Evolutionary conservation across 1,140 invertebrate genomes (phyloP).

Genomic region (Sycophila sp.): DNA sequence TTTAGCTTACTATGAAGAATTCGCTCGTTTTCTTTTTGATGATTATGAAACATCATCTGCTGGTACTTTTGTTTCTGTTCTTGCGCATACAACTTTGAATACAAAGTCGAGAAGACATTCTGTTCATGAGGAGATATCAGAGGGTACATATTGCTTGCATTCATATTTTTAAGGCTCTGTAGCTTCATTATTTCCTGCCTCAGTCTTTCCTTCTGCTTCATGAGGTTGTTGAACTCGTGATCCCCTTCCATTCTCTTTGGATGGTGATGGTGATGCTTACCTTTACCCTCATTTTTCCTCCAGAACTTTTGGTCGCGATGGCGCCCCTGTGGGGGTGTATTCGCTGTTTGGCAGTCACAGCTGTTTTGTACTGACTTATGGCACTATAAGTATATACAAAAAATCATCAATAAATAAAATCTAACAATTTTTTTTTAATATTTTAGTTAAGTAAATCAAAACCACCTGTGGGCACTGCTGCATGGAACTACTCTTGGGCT

Average conservation of each 20-base stretch:
- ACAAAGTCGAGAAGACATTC: conserved; percentile 64
- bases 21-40: conserved; percentile 73
- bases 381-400: conserved; percentile 7
- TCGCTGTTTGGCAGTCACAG: conserved; percentile 11
- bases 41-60: conserved; percentile 67
- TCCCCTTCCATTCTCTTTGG: conserved; percentile 34
- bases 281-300: conserved; percentile 28
- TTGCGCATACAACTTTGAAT: conserved; percentile 64
- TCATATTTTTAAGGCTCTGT: conserved; percentile 51
- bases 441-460: not conserved
- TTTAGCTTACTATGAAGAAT: conserved; percentile 73
- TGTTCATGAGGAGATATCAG: conserved; percentile 55
- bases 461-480: conserved; percentile 36
- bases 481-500: conserved; percentile 10
- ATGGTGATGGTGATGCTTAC: conserved; percentile 9
- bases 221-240: conserved; percentile 62
- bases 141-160: conserved; percentile 42
- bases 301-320: not conserved
- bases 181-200: conserved; percentile 65
- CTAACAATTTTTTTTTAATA: not conserved
- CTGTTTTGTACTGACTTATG: conserved; percentile 9
- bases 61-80: conserved; percentile 73
- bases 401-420: not conserved
- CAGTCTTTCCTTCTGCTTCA: conserved; percentile 64
- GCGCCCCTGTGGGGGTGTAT: not conserved